Conservation (phyloP, 2,797 vertebrate genomes). For the Poeciliopsis gracilis region DNA sequence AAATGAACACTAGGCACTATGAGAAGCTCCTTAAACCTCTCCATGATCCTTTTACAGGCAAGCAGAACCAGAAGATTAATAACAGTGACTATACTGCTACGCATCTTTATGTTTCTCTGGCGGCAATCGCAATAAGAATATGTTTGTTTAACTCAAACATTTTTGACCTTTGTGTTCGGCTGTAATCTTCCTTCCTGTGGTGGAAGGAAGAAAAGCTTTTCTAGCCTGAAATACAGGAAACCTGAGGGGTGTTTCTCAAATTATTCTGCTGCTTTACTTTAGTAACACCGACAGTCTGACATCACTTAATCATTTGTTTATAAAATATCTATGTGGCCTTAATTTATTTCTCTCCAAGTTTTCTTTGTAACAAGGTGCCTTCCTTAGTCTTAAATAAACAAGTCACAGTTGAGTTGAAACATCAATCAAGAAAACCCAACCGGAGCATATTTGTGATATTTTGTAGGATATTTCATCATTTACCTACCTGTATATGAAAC, state of each 20-base stretch:
- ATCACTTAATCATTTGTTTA: slow-evolving; percentile 39
- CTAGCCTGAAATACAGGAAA: slow-evolving; percentile 77
- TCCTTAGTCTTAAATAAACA: slow-evolving; percentile 57
- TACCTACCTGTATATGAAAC: slow-evolving; percentile 62
- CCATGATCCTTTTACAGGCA: background rate
- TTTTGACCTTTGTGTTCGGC: background rate
- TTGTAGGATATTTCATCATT: slow-evolving; percentile 73
- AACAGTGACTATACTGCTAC: background rate
- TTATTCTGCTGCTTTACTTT: slow-evolving; percentile 36
- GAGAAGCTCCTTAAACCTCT: background rate
- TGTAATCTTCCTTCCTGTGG: background rate
- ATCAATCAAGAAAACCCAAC: slow-evolving; percentile 41
- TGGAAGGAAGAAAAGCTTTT: slow-evolving; percentile 16
- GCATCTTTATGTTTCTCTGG: background rate
- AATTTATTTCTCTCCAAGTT: slow-evolving; percentile 35
- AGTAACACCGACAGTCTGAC: slow-evolving; percentile 24
- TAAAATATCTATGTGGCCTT: slow-evolving; percentile 39
- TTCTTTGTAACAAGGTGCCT: slow-evolving; percentile 25
- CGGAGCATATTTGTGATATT: slow-evolving; percentile 47
- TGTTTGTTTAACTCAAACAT: background rate
- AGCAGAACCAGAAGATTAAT: background rate
- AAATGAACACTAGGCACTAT: background rate
- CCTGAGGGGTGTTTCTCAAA: slow-evolving; percentile 34
- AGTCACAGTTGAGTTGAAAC: slow-evolving; percentile 41
- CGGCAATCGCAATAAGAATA: background rate